Evolutionary conservation across 1,140 invertebrate genomes (phyloP).

Genomic region (Liolophura sinensis): DNA sequence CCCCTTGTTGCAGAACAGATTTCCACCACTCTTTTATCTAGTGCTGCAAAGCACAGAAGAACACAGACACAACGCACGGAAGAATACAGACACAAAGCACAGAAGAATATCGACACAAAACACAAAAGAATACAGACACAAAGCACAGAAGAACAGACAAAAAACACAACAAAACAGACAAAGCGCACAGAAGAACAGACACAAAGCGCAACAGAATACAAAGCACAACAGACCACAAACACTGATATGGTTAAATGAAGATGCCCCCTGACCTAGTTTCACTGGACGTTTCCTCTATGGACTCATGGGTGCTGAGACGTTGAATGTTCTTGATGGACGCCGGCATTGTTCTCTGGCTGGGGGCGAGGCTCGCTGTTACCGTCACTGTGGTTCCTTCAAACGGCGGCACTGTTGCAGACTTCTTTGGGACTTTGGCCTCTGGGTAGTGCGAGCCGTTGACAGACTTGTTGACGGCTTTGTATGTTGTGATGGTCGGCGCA

Average conservation of each 20-base stretch:
- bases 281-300: neutral
- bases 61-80: too few relatives aligned
- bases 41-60: too few relatives aligned
- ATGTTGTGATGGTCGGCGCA: slow-evolving; percentile 48
- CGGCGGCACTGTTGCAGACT: neutral
- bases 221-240: neutral
- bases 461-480: slow-evolving; percentile 34
- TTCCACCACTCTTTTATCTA: too few relatives aligned
- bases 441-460: neutral
- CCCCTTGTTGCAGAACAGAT: too few relatives aligned
- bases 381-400: neutral
- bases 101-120: too few relatives aligned
- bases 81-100: too few relatives aligned
- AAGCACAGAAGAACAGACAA: too few relatives aligned
- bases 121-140: too few relatives aligned
- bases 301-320: slow-evolving; percentile 41
- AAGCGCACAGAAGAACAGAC: too few relatives aligned
- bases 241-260: neutral
- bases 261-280: neutral
- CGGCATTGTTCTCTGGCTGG: slow-evolving; percentile 54
- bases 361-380: slow-evolving; percentile 61
- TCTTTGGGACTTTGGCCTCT: neutral
- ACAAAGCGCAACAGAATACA: neutral
- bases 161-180: too few relatives aligned
- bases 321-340: slow-evolving; percentile 52